A percentile compares a stretch with the other conserved stretches of the same genome.
These are phyloP conservation scores for Eupelmus urozonus DNA, from an alignment of 2,888 invertebrate genomes.

Conservation along the genomic window DNA sequence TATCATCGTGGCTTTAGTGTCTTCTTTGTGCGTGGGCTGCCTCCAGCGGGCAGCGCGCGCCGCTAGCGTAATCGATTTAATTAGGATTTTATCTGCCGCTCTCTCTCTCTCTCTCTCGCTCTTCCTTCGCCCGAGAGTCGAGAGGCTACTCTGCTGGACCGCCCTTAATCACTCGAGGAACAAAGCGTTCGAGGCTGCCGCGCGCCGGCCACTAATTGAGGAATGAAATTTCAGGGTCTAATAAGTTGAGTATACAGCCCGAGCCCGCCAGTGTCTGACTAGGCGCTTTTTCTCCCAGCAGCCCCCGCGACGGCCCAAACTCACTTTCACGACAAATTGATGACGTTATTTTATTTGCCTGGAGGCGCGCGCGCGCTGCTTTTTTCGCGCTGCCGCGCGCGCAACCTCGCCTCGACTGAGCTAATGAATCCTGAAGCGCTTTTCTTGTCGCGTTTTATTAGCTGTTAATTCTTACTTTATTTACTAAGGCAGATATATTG, in stretches of 20 bases:
- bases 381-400: background rate
- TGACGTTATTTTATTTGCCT: conserved; percentile 50
- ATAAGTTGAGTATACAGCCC: conserved; percentile 48
- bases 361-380: background rate
- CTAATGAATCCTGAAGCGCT: conserved; percentile 45
- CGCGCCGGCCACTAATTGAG: conserved; percentile 51
- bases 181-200: conserved; percentile 47
- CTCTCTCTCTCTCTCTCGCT: conserved; percentile 1
- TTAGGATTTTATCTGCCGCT: conserved; percentile 61
- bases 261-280: conserved; percentile 13
- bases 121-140: background rate
- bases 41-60: conserved; percentile 30
- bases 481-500: background rate
- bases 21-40: conserved; percentile 52
- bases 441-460: conserved; percentile 52
- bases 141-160: background rate
- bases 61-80: conserved; percentile 62
- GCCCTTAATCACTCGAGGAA: conserved; percentile 53
- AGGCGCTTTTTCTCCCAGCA: conserved; percentile 19
- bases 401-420: conserved; percentile 7
- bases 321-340: conserved; percentile 51
- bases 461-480: conserved; percentile 49
- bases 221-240: conserved; percentile 58
- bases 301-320: conserved; percentile 14
- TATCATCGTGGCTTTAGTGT: conserved; percentile 47